These are phyloP conservation scores for Pandemis heparana DNA, from an alignment of 2,888 invertebrate genomes.

Conservation along the genomic window DNA sequence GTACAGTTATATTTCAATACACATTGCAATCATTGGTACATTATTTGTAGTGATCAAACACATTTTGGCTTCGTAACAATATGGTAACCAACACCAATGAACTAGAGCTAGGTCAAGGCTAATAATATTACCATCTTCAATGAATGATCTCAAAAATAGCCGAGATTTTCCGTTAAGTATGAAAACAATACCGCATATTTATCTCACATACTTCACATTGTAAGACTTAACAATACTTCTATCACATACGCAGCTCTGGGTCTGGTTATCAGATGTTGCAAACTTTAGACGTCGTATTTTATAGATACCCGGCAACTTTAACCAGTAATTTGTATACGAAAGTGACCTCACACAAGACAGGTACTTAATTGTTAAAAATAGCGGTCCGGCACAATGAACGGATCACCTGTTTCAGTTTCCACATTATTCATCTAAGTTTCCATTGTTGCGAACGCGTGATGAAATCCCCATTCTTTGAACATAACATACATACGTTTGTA, in stretches of 20 bases:
- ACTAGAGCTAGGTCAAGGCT: constrained; percentile 53
- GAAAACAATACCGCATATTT: constrained; percentile 25
- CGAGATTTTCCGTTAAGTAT: constrained; percentile 7
- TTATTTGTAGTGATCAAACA: constrained; percentile 45
- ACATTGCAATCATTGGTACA: constrained; percentile 44
- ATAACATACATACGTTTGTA: constrained; percentile 38
- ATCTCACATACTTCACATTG: not conserved
- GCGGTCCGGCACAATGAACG: constrained; percentile 35
- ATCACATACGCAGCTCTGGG: constrained; percentile 9
- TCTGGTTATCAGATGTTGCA: constrained; percentile 27
- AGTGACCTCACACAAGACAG: constrained; percentile 23
- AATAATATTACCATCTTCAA: constrained; percentile 38
- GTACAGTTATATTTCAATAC: constrained; percentile 18
- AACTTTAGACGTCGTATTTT: constrained; percentile 13
- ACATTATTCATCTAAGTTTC: constrained; percentile 46
- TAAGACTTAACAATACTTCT: constrained; percentile 5
- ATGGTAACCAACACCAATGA: constrained; percentile 42
- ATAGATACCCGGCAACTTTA: constrained; percentile 1
- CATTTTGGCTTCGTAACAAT: constrained; percentile 40
- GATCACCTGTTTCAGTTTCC: constrained; percentile 38
- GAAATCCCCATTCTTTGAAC: constrained; percentile 65
- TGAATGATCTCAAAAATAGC: constrained; percentile 21
- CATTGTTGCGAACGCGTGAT: constrained; percentile 60
- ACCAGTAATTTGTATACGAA: constrained; percentile 28
- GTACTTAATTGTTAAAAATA: constrained; percentile 32